Base-by-base conservation (phyloP, 2,113 vertebrate species). In the Phalacrocorax pelagicus region DNA sequence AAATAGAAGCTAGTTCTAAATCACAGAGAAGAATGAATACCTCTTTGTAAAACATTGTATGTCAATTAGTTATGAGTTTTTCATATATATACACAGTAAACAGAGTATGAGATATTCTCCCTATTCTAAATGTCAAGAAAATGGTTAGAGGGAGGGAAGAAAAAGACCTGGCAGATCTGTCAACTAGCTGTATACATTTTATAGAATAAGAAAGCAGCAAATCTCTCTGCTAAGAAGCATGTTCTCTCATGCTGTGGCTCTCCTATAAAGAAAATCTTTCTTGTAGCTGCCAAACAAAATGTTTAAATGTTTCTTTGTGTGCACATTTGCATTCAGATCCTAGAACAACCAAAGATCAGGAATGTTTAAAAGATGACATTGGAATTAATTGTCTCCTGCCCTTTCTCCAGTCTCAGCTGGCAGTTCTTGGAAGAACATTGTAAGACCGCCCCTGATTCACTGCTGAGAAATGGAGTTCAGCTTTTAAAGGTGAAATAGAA, bases 11-110 rank as follows among this genome's bases (percentile, higher is more conserved):
- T 86, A 85, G 57, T 62, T 96, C 54, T 88, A 94, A 92, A 86
- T 84, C 38, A 79, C 55, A 96, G 93, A 93, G 51, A 83, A 70
- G 65, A 97, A 95, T 73, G 65, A 97, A 91, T 90, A 40, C 47
- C 88, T 91, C 42, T 74, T 82, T 72, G 44, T 38, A 86, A 97
- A 93, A 79, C 19, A 63, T 38, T 71, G 9, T 80, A 47, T 90
- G 38, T 57, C 67, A 93, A 88, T 59, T 74, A 88, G 72, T 80
- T 82, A 44, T 12, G 22, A 1, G 15, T 58, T 90, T 97, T 96
- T 92, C 13, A 57, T 93, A 94, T 74, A 94, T 67, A 94, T 89
- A 86, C 49, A 69, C 15, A 86, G 38, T 44, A 81, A 97, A 94
- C 12, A 73, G 12, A 26, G 26, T 61, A 29, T 80, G 17, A 26